Conservation (phyloP, 2,113 vertebrate genomes). For the Xenotilapia flavipinnis region DNA sequence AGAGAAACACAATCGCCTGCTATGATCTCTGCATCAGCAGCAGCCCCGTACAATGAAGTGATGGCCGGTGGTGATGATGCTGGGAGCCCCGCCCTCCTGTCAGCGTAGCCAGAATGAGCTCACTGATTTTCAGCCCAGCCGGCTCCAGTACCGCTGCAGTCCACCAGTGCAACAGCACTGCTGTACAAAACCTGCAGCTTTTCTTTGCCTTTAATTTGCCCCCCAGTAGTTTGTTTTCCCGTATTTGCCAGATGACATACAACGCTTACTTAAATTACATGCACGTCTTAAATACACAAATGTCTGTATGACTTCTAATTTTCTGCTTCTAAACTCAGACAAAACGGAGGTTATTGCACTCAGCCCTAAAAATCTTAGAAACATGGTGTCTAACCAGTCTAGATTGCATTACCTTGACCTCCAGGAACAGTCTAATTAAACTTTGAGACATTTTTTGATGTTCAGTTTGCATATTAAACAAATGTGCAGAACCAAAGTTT, state of each 20-base stretch:
- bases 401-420: neutral
- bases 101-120: conserved; percentile 55
- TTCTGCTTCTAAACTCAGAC: neutral
- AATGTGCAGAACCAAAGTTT: neutral
- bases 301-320: neutral
- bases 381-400: neutral
- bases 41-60: conserved; percentile 62
- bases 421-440: neutral
- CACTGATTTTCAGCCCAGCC: conserved; percentile 29
- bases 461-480: neutral
- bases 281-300: neutral
- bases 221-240: neutral
- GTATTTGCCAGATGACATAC: neutral
- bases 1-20: neutral
- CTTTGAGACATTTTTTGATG: neutral
- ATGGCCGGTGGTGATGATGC: conserved; percentile 65
- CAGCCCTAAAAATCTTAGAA: neutral
- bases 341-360: neutral
- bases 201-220: neutral
- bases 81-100: conserved; percentile 68
- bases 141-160: conserved; percentile 18
- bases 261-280: neutral
- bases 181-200: neutral
- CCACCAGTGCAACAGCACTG: neutral
- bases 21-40: conserved; percentile 66